Evolutionary conservation across 2,113 vertebrate species (phyloP).

Genomic region (Cephalopterus ornatus): DNA sequence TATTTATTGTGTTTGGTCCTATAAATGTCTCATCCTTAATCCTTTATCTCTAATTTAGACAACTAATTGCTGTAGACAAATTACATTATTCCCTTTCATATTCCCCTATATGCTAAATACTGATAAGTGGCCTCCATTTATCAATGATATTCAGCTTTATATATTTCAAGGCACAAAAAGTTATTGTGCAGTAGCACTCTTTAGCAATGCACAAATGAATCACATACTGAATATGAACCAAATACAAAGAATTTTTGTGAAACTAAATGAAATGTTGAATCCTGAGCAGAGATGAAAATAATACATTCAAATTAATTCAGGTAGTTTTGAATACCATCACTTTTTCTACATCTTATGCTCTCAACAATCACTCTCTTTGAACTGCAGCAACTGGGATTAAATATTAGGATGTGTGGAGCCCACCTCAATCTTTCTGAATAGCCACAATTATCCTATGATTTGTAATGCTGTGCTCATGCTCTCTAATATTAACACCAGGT

Average conservation of each 20-base stretch:
- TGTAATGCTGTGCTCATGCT: slow-evolving; percentile 24
- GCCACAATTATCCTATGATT: not conserved
- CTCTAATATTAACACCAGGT: not conserved
- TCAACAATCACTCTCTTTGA: not conserved
- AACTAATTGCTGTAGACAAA: slow-evolving; percentile 64
- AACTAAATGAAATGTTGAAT: slow-evolving; percentile 29
- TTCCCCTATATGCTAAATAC: slow-evolving; percentile 49
- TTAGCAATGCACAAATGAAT: slow-evolving; percentile 13
- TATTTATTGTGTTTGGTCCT: slow-evolving; percentile 37
- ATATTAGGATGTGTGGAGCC: slow-evolving; percentile 10
- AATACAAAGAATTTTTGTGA: not conserved
- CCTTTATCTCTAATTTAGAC: slow-evolving; percentile 56
- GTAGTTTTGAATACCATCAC: not conserved
- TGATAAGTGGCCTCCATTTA: slow-evolving; percentile 64
- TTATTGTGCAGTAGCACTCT: not conserved
- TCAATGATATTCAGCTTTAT: slow-evolving; percentile 59
- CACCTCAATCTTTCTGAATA: slow-evolving; percentile 23
- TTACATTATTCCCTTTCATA: slow-evolving; percentile 43
- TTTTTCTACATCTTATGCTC: slow-evolving; percentile 16
- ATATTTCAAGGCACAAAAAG: slow-evolving; percentile 25
- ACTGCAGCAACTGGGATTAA: slow-evolving; percentile 29
- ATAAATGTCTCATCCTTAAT: slow-evolving; percentile 46
- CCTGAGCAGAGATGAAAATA: not conserved
- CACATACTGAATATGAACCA: not conserved
- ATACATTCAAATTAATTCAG: slow-evolving; percentile 44